Base-by-base conservation (phyloP, 2,888 invertebrate species). In the Drosophila meridiana region DNA sequence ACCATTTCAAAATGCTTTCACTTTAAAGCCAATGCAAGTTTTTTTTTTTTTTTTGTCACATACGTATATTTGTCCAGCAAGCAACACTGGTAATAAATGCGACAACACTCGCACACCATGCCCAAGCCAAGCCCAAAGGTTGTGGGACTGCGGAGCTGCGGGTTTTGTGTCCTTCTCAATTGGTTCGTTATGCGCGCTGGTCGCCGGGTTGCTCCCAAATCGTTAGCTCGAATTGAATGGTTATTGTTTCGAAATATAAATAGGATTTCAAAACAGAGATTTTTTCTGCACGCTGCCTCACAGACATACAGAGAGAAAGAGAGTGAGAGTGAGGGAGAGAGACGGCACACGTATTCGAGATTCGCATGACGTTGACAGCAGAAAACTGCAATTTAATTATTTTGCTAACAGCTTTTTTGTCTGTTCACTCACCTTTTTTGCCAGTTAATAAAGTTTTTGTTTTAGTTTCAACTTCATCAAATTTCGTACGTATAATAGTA, bases 241-340 rank as follows among this genome's bases (percentile, higher is more conserved):
- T 87, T 87, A 87, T 87, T 87, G 87, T 89, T 87, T 87, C 89
- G 82, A 86, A 86, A 89, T 87, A 87, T 87, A 87, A 87, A 87
- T 87, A 89, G 85, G 81, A 84, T 83, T 87, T 87, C 83, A 78
- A 84, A 84, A 80, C 81, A 86, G 78, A 86, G 86, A 86, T 88
- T 86, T 83, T 81, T 80, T 55, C 8, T 14, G 20, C 13, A 13
- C 4, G 26, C 40, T n/a, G n/a, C 30, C n/a, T 30, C n/a, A 55
- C 9, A 14, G 2, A 47, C 2, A 28, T 11, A 28, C 6, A 13
- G 47, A 26, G 38, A 38, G 38, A 38, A 13, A 38, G 13, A 36
- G 36, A 36, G 2, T 9, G 36, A 36, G 36, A 9, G 36, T 9
- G 36, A 36, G 36, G 36, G 11, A 36, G 36, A 38, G 38, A 38